phyloP scores from a whole-genome alignment of 1,140 invertebrate species.

The Andricus grossulariae region DNA sequence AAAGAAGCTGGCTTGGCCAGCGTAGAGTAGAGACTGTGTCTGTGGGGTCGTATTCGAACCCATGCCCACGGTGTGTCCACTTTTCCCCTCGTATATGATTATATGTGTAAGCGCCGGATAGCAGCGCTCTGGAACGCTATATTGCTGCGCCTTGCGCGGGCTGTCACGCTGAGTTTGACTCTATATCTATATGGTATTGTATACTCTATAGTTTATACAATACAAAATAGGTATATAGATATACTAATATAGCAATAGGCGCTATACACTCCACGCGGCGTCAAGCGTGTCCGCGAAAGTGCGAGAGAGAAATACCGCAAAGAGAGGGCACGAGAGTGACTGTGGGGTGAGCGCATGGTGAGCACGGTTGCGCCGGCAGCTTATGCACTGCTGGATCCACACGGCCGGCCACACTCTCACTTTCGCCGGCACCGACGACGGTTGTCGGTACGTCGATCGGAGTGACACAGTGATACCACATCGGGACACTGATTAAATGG shows the following conservation, averaged over 20 bases:
- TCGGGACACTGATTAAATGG: constrained; percentile 45
- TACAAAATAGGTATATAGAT: constrained; percentile 2
- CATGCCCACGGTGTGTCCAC: constrained; percentile 8
- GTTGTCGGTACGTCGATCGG: constrained; percentile 60
- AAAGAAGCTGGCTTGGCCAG: constrained; percentile 38
- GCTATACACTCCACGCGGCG: constrained; percentile 6
- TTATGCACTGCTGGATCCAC: constrained; percentile 43
- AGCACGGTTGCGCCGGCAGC: constrained; percentile 40
- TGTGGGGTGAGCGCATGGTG: constrained; percentile 35
- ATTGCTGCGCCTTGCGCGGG: constrained; percentile 52
- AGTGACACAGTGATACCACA: constrained; percentile 53
- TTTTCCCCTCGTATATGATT: neutral
- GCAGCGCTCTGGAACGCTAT: constrained; percentile 47
- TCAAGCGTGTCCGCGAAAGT: constrained; percentile 19
- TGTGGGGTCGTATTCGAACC: constrained; percentile 49
- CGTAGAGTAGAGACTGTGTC: constrained; percentile 39
- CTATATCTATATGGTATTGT: neutral
- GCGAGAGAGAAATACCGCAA: constrained; percentile 15
- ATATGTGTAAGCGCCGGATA: neutral
- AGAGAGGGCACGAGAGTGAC: constrained; percentile 40
- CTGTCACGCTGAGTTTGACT: constrained; percentile 41
- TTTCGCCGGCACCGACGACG: constrained; percentile 70
- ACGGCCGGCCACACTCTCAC: constrained; percentile 65
- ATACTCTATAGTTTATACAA: too few relatives aligned
- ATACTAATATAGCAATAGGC: neutral